Base-by-base conservation (phyloP, 2,113 vertebrate species). In the Hipposideros armiger region DNA sequence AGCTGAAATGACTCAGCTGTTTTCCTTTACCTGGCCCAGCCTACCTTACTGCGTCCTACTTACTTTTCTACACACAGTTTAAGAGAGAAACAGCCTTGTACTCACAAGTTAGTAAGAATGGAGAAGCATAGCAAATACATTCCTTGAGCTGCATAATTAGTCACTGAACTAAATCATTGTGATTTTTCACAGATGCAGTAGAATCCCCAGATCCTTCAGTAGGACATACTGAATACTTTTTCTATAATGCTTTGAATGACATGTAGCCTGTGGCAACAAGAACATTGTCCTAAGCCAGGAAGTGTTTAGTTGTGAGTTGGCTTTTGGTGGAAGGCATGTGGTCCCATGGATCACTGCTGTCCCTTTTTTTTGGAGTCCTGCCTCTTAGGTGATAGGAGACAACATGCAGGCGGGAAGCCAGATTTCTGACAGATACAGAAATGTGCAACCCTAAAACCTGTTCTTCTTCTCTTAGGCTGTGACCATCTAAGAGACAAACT, bases 391-490 rank as follows among this genome's bases (percentile, higher is more conserved):
- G 8, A 40, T 0, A 72, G 40, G 14, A 72, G 47, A 54, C 40
- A 60, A 9, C 36, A 7, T 47, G 30, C 15, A 17, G 54, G 19
- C 4, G 30, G 47, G n/a, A 90, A 54, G 42, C 54, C 67, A 72
- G 2, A 14, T 60, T 91, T 96, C 62, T 78, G 40, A 42, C 11
- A 56, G 30, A 69, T 45, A 60, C 22, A 78, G 62, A 77, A 70
- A 64, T 54, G 3, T 17, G 58, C 36, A 81, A 56, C 52, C 42
- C 20, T 56, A n/a, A 54, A 70, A 91, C 77, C 14, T 6, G 52
- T 98, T 93, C 15, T 73, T 98, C 94, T 90, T 22, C 22, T 58
- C 80, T 24, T 95, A 99, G 99, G 98, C 45, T 99, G 98, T 94
- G 97, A 95, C 73, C 83, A 97, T 64, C 97, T 99, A 74, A 98